Conservation (phyloP, 2,888 invertebrate genomes). For the Diabrotica balteata region DNA sequence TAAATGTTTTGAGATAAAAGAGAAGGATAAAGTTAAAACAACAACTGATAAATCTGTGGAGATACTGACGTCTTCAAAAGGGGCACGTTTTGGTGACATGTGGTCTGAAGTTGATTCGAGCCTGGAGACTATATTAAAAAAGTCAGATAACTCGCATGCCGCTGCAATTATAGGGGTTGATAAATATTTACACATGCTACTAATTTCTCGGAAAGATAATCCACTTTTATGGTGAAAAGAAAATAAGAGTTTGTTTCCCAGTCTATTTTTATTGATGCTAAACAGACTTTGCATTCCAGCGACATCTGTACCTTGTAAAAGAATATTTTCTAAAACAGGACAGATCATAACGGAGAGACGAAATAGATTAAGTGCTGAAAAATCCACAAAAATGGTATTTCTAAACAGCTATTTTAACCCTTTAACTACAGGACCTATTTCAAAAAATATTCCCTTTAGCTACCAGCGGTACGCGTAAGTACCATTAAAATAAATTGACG, state of each 20-base stretch:
- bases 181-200: constrained; percentile 23
- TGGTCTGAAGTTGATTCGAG: constrained; percentile 5
- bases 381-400: too few species aligned
- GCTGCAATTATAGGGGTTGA: constrained; percentile 27
- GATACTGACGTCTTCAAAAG: too few species aligned
- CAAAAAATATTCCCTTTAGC: too few species aligned
- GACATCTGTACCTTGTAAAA: constrained; percentile 17
- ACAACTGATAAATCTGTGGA: background rate
- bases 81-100: background rate
- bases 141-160: constrained; percentile 23
- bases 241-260: constrained; percentile 28
- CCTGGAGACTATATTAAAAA: constrained; percentile 19
- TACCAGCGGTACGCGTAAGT: too few species aligned
- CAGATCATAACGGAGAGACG: background rate
- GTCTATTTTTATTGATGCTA: constrained; percentile 20
- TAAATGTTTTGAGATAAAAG: constrained; percentile 10
- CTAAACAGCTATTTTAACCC: too few species aligned
- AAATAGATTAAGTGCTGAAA: too few species aligned
- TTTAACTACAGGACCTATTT: too few species aligned
- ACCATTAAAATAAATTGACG: too few species aligned
- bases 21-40: background rate
- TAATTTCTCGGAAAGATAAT: constrained; percentile 25
- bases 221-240: constrained; percentile 32
- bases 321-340: constrained; percentile 16
- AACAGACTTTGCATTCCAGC: constrained; percentile 25